Base-by-base conservation (phyloP, 2,797 vertebrate genomes). In the Cetoscarus ocellatus region DNA sequence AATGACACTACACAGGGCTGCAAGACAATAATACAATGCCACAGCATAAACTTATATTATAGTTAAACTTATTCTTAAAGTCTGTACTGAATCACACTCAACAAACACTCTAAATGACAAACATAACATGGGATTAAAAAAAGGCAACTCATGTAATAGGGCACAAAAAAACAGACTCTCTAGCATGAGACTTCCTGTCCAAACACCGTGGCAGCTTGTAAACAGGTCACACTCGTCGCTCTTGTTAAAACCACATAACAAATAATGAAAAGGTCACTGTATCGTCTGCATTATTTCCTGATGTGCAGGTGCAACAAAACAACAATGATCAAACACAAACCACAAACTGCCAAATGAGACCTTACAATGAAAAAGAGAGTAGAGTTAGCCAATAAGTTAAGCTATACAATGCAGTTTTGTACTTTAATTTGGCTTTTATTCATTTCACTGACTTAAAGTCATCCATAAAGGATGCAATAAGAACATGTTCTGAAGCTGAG, bases 341-440 rank as follows among this genome's bases (percentile, higher is more conserved):
- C 91, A 89, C 93, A 92, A 94, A 94, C 91, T 82, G 92, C 69
- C 87, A 86, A 74, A 77, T 49, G 52, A 27, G 39, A 71, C 35
- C 3, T 3, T 39, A 63, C n/a, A 68, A 34, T 13, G 27, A 56
- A 47, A 36, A 54, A 17, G 53, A 42, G 59, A 49, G 8, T 7
- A 10, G 2, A 27, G 27, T 27, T 27, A 27, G 27, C 27, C 27
- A 27, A 27, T 27, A 27, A 27, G 27, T 27, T 27, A 27, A 27
- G 27, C 4, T 27, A 27, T 2, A 27, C 2, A 27, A 27, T 27
- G 27, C 27, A 27, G 27, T 27, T 27, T 27, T 27, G 27, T 27
- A 27, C 27, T 27, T 27, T 2, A 27, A 27, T 27, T 27, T 27
- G 27, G 2, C 27, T 2, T 27, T 27, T 27, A 2, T 27, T 27